Conservation (phyloP, 2,888 invertebrate species). For the Aricia artaxerxes region DNA sequence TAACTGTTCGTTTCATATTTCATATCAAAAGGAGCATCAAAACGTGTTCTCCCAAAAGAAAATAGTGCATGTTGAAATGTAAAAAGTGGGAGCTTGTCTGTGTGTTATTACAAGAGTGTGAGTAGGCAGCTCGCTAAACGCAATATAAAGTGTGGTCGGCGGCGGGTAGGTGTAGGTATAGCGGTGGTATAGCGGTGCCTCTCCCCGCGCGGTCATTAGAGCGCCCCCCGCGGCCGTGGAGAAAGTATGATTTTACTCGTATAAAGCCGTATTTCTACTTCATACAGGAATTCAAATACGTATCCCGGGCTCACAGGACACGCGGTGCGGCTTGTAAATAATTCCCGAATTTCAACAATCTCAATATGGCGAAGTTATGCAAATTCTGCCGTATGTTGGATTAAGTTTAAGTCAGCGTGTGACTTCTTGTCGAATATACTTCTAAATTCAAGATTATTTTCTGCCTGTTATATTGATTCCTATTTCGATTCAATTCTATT, state of each 20-base stretch:
- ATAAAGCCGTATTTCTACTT: slow-evolving; percentile 81
- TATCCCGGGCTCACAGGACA: slow-evolving; percentile 74
- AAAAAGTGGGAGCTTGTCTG: slow-evolving; percentile 68
- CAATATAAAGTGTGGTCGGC: slow-evolving; percentile 77
- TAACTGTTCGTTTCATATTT: slow-evolving; percentile 20
- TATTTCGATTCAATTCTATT: too few species aligned
- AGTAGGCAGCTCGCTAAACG: slow-evolving; percentile 73
- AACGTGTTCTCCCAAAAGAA: slow-evolving; percentile 58
- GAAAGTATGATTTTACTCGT: slow-evolving; percentile 81
- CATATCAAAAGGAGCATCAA: slow-evolving; percentile 31
- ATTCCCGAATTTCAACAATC: slow-evolving; percentile 75
- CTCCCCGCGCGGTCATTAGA: slow-evolving; percentile 81
- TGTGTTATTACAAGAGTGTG: slow-evolving; percentile 58
- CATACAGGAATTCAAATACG: slow-evolving; percentile 80
- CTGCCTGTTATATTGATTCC: too few species aligned
- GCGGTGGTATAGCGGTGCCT: slow-evolving; percentile 54
- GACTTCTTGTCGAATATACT: not conserved
- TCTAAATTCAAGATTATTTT: not conserved
- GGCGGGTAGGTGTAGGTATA: slow-evolving; percentile 52
- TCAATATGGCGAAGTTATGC: slow-evolving; percentile 64
- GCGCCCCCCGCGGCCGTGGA: slow-evolving; percentile 68
- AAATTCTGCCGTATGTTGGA: slow-evolving; percentile 50
- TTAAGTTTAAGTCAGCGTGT: slow-evolving; percentile 11
- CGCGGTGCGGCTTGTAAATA: slow-evolving; percentile 73
- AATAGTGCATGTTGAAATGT: slow-evolving; percentile 74